phyloP scores from a whole-genome alignment of 2,797 vertebrate species.

The Aythya fuligula region DNA sequence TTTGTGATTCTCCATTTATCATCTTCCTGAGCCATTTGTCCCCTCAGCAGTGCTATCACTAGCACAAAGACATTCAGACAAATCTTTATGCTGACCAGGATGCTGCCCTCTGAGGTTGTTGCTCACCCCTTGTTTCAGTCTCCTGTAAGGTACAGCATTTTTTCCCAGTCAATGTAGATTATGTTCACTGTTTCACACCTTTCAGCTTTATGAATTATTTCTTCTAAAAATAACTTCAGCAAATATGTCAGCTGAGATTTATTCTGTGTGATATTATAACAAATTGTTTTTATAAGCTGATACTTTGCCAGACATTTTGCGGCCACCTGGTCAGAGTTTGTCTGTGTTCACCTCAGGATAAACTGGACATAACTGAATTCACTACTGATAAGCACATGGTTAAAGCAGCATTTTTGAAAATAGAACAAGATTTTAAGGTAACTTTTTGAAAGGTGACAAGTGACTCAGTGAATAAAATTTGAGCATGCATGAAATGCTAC shows the following conservation, averaged over 20 bases:
- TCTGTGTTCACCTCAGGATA: neutral
- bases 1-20: slow-evolving; percentile 18
- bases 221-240: slow-evolving; percentile 35
- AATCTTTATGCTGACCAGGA: slow-evolving; percentile 14
- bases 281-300: neutral
- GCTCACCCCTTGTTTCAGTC: neutral
- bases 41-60: slow-evolving; percentile 3
- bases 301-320: slow-evolving; percentile 5
- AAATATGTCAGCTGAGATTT: slow-evolving; percentile 46
- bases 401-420: neutral
- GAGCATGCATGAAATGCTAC: neutral
- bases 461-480: neutral
- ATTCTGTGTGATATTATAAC: slow-evolving; percentile 45
- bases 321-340: neutral
- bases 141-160: neutral
- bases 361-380: neutral
- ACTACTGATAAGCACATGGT: neutral
- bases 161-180: neutral
- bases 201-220: slow-evolving; percentile 52
- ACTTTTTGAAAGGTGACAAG: neutral
- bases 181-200: slow-evolving; percentile 26
- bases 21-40: neutral
- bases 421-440: neutral
- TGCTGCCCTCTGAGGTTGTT: neutral
- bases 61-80: neutral